A percentile compares a stretch with the other conserved stretches of the same genome.
Evolutionary conservation across 2,888 invertebrate genomes (phyloP).

Genomic region (Scaptomyza tumidula): DNA sequence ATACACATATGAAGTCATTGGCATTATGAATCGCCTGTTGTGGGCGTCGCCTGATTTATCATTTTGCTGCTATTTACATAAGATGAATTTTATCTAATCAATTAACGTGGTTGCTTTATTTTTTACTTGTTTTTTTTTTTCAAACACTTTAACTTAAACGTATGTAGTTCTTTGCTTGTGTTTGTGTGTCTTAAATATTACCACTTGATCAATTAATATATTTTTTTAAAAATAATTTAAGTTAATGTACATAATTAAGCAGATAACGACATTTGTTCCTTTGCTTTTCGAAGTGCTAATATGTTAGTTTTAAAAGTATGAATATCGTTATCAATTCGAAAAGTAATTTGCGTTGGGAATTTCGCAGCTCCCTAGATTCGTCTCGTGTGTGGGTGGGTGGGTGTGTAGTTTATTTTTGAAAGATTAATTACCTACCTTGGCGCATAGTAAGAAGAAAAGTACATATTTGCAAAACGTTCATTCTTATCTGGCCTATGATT

Average conservation of each 20-base stretch:
- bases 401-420: slow-evolving; percentile 55
- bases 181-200: neutral
- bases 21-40: slow-evolving; percentile 11
- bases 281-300: neutral
- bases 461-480: slow-evolving; percentile 71
- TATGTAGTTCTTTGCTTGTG: slow-evolving; percentile 21
- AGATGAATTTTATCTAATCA: slow-evolving; percentile 59
- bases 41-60: slow-evolving; percentile 21
- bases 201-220: slow-evolving; percentile 7
- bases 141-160: slow-evolving; percentile 4
- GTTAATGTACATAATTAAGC: neutral
- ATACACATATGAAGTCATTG: slow-evolving; percentile 15
- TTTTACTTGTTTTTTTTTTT: slow-evolving; percentile 43
- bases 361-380: slow-evolving; percentile 11
- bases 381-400: slow-evolving; percentile 14
- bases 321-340: slow-evolving; percentile 15
- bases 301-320: neutral
- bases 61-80: slow-evolving; percentile 48
- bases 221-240: neutral
- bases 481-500: slow-evolving; percentile 69
- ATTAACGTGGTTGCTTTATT: slow-evolving; percentile 33
- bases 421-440: slow-evolving; percentile 60
- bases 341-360: slow-evolving; percentile 13
- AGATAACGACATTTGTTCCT: neutral
- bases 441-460: slow-evolving; percentile 63